phyloP scores from a whole-genome alignment of 2,888 invertebrate genomes.

The Troglohyphantes excavatus region DNA sequence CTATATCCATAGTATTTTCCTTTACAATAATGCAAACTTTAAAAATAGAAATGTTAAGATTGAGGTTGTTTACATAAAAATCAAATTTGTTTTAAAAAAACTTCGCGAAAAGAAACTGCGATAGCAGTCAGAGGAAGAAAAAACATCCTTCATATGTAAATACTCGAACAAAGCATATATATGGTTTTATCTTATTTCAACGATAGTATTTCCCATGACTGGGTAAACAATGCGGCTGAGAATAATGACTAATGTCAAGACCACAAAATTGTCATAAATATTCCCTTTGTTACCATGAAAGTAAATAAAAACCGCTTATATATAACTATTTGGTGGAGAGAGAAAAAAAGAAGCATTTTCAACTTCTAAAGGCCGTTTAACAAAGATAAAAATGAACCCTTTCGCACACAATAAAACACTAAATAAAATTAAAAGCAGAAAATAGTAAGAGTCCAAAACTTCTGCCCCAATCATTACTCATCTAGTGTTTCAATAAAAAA shows the following conservation, averaged over 20 bases:
- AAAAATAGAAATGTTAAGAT: neutral
- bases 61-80: neutral
- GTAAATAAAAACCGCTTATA: neutral
- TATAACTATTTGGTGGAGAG: neutral
- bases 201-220: neutral
- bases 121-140: slow-evolving; percentile 10
- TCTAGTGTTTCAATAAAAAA: neutral
- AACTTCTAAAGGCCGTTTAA: neutral
- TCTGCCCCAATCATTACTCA: neutral
- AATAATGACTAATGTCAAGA: slow-evolving; percentile 15
- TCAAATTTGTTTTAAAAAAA: neutral
- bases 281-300: neutral
- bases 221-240: neutral
- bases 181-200: neutral
- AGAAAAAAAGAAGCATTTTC: neutral
- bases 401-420: too few relatives aligned
- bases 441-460: too few relatives aligned
- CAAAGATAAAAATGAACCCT: neutral
- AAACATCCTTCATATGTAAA: slow-evolving; percentile 42
- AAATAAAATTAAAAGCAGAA: neutral
- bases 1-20: too few relatives aligned
- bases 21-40: too few relatives aligned
- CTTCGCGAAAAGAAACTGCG: neutral
- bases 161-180: slow-evolving; percentile 10
- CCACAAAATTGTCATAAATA: slow-evolving; percentile 14